phyloP scores from a whole-genome alignment of 2,113 vertebrate species.

The Phrynocephalus versicolor region DNA sequence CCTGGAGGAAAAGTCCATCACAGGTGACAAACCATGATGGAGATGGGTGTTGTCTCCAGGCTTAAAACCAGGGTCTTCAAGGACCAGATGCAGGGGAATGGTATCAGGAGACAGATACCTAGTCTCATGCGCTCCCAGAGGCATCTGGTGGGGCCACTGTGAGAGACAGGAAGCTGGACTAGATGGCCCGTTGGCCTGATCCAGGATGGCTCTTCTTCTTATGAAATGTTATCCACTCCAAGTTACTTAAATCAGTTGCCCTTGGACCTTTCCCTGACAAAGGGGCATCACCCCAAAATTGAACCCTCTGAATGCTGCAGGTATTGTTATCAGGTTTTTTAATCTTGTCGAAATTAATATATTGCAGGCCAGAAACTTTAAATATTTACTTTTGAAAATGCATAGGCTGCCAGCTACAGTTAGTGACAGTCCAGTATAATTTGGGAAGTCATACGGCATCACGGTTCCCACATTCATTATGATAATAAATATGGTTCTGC shows the following conservation, averaged over 20 bases:
- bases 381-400: conserved; percentile 71
- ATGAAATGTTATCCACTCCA: background rate
- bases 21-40: too few species aligned
- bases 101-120: too few species aligned
- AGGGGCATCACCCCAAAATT: conserved; percentile 1
- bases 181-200: too few species aligned
- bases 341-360: conserved; percentile 30
- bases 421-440: conserved; percentile 61
- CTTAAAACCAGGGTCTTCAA: too few species aligned
- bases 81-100: too few species aligned
- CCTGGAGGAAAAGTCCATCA: too few species aligned
- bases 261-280: rapidly evolving
- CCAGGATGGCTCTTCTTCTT: too few species aligned
- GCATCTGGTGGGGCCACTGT: too few species aligned
- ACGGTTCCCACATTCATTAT: conserved; percentile 49
- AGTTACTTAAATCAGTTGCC: background rate
- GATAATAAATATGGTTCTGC: conserved; percentile 54
- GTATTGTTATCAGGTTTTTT: conserved; percentile 43
- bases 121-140: too few species aligned
- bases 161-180: too few species aligned
- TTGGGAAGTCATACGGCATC: conserved; percentile 49
- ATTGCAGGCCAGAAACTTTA: conserved; percentile 48
- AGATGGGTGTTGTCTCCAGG: too few species aligned
- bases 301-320: background rate
- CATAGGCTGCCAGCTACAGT: conserved; percentile 70